Percentiles rank a stretch among this genome's conserved stretches.
These are phyloP conservation scores for Drosophila quinaria DNA, from an alignment of 2,888 invertebrate species.

Conservation along the genomic window DNA sequence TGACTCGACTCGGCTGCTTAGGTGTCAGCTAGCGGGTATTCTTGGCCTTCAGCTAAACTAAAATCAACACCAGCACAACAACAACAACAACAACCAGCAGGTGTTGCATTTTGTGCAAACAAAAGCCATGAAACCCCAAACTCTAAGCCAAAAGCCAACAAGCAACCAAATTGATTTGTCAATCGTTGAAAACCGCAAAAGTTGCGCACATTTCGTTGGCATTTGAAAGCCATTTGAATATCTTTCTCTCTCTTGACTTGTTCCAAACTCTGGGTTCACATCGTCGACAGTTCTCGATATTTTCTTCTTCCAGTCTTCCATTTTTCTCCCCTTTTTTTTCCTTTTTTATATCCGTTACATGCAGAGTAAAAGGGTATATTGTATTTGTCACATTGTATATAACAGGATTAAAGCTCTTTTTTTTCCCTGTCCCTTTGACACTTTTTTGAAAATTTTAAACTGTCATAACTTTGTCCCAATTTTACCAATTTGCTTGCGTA, in stretches of 20 bases:
- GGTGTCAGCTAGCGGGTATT: conserved; percentile 64
- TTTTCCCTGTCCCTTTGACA: too few relatives aligned
- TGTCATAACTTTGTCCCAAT: background rate
- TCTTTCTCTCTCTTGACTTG: conserved; percentile 36
- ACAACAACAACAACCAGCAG: conserved; percentile 55
- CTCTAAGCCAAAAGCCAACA: conserved; percentile 45
- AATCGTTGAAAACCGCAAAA: conserved; percentile 73
- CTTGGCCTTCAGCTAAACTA: conserved; percentile 60
- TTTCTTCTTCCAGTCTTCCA: conserved; percentile 12
- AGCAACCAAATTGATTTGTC: conserved; percentile 75
- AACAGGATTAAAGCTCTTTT: background rate
- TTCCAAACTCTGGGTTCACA: conserved; percentile 21
- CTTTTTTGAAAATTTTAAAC: too few relatives aligned
- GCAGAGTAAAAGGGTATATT: background rate
- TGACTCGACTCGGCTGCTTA: conserved; percentile 44
- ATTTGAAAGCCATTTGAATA: conserved; percentile 79
- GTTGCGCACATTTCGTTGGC: conserved; percentile 75
- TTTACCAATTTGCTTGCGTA: background rate
- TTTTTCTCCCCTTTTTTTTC: background rate
- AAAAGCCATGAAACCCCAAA: conserved; percentile 40
- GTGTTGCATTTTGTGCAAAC: conserved; percentile 62
- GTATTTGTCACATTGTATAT: background rate
- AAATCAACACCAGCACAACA: conserved; percentile 39
- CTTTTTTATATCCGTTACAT: background rate
- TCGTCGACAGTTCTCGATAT: conserved; percentile 42